These are phyloP conservation scores for Mycteria americana DNA, from an alignment of 2,797 vertebrate species.

Conservation along the genomic window DNA sequence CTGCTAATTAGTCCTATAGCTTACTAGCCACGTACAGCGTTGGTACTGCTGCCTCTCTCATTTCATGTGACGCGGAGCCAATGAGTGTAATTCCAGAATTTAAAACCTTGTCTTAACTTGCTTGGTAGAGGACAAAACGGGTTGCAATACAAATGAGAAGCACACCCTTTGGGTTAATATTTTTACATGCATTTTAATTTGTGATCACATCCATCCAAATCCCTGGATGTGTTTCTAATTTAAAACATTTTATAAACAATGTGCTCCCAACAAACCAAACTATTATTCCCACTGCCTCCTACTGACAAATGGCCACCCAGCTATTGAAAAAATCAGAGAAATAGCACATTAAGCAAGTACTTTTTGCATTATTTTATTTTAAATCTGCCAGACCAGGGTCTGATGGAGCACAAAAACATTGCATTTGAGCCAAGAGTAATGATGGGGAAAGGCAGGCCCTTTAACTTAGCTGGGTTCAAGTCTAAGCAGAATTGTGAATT, in stretches of 20 bases:
- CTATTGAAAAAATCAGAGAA: background rate
- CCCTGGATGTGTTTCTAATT: background rate
- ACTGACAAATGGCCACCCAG: constrained; percentile 22
- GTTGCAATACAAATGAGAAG: background rate
- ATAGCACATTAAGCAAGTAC: background rate
- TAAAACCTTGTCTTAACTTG: background rate
- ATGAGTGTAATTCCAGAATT: background rate
- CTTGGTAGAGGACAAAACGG: background rate
- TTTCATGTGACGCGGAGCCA: background rate
- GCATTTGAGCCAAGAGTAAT: background rate
- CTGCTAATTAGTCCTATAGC: background rate
- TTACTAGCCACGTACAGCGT: background rate
- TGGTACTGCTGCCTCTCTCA: background rate
- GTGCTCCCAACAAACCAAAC: background rate
- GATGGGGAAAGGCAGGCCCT: background rate
- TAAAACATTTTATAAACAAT: background rate
- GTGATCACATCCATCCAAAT: background rate
- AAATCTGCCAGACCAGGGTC: background rate
- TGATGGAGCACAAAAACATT: background rate
- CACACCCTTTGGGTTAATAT: background rate
- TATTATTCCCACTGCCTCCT: background rate
- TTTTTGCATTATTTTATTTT: constrained; percentile 5
- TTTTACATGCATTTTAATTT: background rate
- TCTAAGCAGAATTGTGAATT: background rate
- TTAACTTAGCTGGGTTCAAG: background rate